Conservation (phyloP, 2,888 invertebrate genomes). For the Platynereis dumerilii region DNA sequence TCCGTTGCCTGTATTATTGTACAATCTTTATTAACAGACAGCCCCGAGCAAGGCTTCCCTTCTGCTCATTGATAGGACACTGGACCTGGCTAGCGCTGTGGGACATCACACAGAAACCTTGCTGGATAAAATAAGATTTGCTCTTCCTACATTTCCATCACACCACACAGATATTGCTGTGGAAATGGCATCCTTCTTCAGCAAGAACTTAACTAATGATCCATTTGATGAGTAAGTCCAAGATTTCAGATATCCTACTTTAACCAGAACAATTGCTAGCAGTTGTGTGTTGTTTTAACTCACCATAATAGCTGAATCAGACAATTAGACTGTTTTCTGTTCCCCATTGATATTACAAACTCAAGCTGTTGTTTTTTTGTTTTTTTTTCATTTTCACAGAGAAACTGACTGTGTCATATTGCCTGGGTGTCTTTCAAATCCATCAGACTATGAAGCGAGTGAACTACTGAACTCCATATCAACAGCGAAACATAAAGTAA, state of each 20-base stretch:
- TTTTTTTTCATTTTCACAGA: background rate
- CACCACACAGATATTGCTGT: conserved; percentile 73
- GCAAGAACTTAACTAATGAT: too few species aligned
- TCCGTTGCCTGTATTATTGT: too few species aligned
- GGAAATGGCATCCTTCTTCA: conserved; percentile 71
- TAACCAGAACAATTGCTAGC: background rate
- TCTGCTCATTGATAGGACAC: conserved; percentile 70
- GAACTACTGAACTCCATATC: conserved; percentile 46
- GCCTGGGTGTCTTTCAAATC: conserved; percentile 53
- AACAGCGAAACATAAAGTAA: conserved; percentile 51
- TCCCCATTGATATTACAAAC: too few species aligned
- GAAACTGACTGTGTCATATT: conserved; percentile 5
- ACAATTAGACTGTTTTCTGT: too few species aligned
- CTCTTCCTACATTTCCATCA: conserved; percentile 69
- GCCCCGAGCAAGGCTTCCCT: conserved; percentile 58
- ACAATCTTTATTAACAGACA: too few species aligned
- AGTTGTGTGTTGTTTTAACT: too few species aligned
- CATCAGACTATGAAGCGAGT: conserved; percentile 35
- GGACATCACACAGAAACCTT: conserved; percentile 71
- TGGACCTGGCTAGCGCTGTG: conserved; percentile 72
- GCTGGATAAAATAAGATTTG: conserved; percentile 69
- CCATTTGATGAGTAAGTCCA: conserved; percentile 36
- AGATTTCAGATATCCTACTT: background rate
- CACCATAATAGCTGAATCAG: too few species aligned
- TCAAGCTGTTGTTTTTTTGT: too few species aligned